These are phyloP conservation scores for Drosophila trapezifrons DNA, from an alignment of 1,140 invertebrate genomes.

Conservation along the genomic window DNA sequence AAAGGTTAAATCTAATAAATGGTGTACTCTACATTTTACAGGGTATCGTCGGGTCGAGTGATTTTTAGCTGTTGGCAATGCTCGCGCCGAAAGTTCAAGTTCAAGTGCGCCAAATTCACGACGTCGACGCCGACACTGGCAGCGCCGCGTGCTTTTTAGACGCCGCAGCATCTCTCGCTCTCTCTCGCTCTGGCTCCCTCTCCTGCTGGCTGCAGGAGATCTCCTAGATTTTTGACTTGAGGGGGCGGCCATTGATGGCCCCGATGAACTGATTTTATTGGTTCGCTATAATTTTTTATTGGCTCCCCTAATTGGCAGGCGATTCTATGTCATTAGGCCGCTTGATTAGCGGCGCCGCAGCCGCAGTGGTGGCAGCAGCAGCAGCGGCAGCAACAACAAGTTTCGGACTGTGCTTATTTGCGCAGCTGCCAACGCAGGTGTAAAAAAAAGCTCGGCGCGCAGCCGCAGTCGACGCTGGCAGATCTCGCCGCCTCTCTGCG, in stretches of 20 bases:
- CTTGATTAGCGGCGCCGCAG: constrained; percentile 55
- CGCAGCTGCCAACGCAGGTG: constrained; percentile 60
- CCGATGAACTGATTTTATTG: constrained; percentile 36
- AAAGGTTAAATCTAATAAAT: too few species aligned
- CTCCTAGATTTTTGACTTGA: not conserved
- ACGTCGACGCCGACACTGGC: constrained; percentile 17
- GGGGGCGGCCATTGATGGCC: constrained; percentile 11
- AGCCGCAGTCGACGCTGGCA: constrained; percentile 28
- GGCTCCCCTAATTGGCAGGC: constrained; percentile 53
- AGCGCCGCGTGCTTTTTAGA: not conserved
- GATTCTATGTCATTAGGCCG: constrained; percentile 64
- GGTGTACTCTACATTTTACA: not conserved
- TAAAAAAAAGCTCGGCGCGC: constrained; percentile 47
- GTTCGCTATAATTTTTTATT: constrained; percentile 44
- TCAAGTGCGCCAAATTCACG: constrained; percentile 57
- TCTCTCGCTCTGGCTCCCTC: not conserved
- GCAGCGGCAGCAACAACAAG: constrained; percentile 23
- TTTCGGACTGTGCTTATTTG: constrained; percentile 68
- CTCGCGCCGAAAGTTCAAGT: constrained; percentile 58
- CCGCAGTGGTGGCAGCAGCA: not conserved
- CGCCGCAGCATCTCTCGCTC: not conserved
- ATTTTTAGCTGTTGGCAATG: not conserved
- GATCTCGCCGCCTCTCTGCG: not conserved
- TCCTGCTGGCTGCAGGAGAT: not conserved
- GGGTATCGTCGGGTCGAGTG: constrained; percentile 1